Base-by-base conservation (phyloP, 1,140 invertebrate species). In the Tetramorium alpestre region DNA sequence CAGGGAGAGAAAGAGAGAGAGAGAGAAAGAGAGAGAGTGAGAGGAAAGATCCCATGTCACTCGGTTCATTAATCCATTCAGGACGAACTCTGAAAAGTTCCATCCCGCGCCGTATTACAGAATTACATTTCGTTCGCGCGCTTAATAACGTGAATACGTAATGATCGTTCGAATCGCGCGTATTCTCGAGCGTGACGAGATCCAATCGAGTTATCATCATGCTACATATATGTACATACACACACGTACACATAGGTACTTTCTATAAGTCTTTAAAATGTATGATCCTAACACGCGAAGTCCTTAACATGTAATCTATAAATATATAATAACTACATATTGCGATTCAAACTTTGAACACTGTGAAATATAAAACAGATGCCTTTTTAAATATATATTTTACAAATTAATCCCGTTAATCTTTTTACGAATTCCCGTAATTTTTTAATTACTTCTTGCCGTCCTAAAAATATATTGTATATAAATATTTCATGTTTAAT, bases 51-150 rank as follows among this genome's bases (percentile, higher is more conserved):
- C 92, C 92, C 92, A 90, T 93, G 93, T 94, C 93, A 94, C 90
- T 93, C 89, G 93, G 91, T 94, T 93, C 94, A 93, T 94, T 93
- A 93, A 93, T 91, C 92, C 91, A 88, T 92, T 89, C 89, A 87
- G 80, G 51, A 65, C 49, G 88, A 58, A 82, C 72, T 86, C 54
- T 70, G 82, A 88, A 86, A 84, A 78, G 87, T 91, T 73, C 84
- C 77, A 33, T 91, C 73, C 82, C 70, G 82, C 85, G 62, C 78
- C 65, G 62, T 88, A 84, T 88, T 89, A 90, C 86, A 88, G 70
- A 84, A 82, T 91, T 91, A 86, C 73, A 84, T 62, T 81, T 64
- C 82, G 69, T 76, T 64, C 72, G 86, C 47, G 77, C 65, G 65
- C 67, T 64, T 91, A 90, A 90, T 81, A 87, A 90, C 56, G 65